Evolutionary conservation across 2,888 invertebrate species (phyloP).

Genomic region (Lysandra coridon): DNA sequence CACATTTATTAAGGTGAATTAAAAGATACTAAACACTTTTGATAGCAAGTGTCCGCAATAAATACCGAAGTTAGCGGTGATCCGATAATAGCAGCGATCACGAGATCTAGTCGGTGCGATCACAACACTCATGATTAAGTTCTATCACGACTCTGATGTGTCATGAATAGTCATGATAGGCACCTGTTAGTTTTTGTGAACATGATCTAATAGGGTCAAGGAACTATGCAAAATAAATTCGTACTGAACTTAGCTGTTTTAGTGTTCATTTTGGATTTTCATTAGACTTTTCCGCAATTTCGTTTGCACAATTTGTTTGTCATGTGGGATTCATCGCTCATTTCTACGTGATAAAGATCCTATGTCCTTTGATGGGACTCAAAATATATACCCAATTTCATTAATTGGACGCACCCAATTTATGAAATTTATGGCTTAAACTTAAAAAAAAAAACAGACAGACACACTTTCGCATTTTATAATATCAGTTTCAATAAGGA

Average conservation of each 20-base stretch:
- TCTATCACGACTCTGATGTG: neutral
- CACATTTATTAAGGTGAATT: neutral
- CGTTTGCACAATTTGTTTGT: too few relatives aligned
- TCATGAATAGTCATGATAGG: neutral
- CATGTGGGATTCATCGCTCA: too few relatives aligned
- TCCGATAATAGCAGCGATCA: constrained; percentile 28
- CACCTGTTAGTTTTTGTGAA: neutral
- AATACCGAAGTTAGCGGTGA: constrained; percentile 23
- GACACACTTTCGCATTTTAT: too few relatives aligned
- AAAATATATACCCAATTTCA: too few relatives aligned
- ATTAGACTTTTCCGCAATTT: too few relatives aligned
- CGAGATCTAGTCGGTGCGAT: neutral
- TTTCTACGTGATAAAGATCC: too few relatives aligned
- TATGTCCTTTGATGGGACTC: too few relatives aligned
- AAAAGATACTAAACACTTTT: neutral
- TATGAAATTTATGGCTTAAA: too few relatives aligned
- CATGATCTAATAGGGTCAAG: constrained; percentile 1
- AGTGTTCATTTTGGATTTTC: too few relatives aligned
- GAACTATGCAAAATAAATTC: neutral
- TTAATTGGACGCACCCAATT: too few relatives aligned
- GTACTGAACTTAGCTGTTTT: neutral
- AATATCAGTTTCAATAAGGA: too few relatives aligned
- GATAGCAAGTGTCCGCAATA: neutral
- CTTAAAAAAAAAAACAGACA: too few relatives aligned
- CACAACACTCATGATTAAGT: constrained; percentile 1